Evolutionary conservation across 2,797 vertebrate species (phyloP), one percentile per base, ranked within the genome.

Genomic region (Manis javanica): DNA sequence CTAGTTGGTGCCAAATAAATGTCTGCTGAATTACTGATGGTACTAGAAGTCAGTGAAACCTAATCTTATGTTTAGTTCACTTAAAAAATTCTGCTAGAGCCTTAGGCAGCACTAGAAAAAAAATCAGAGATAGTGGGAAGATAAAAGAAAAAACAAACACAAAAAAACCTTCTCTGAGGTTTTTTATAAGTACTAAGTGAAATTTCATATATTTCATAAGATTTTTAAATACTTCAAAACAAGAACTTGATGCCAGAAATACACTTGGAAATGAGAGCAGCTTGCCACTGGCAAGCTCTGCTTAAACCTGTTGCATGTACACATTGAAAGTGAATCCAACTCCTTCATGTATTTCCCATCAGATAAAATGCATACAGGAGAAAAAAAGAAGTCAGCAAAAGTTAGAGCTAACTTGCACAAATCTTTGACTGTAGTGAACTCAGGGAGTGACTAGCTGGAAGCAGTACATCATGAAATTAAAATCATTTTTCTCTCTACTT

Each of bases 291-390:
- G 86, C 95, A 95, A 81, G 34, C 75, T 94, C 61, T 82, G 95
- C 91, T 97, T 96, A 77, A 96, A 94, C 92, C 86, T 95, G 96
- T 96, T 88, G 57, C 42, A 69, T 68, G 63, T 53, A 95, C n/a
- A 84, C 66, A 68, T 0, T 21, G 86, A 91, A 68, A 94, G 61
- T 39, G 55, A 96, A 74, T 90, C 83, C 82, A 96, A 46, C 59
- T 34, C 88, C 94, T 97, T 96, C 79, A 96, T 87, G 87, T 94
- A 87, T 82, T 93, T 97, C 95, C 88, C 96, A 97, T 97, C 96
- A 96, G 97, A 97, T 96, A 97, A 98, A 84, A 91, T 69, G 19
- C 51, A 87, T 61, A 42, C 34, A 69, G 31, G 26, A 26, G 11
- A 10, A 46, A 92, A 69, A 77, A 59, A 16, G 14, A 77, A 66